Evolutionary conservation across 53 echinoderm and acorn worm genomes (phyloP), one percentile per base, ranked within the genome.

Genomic region (Paelopatides confundens): DNA sequence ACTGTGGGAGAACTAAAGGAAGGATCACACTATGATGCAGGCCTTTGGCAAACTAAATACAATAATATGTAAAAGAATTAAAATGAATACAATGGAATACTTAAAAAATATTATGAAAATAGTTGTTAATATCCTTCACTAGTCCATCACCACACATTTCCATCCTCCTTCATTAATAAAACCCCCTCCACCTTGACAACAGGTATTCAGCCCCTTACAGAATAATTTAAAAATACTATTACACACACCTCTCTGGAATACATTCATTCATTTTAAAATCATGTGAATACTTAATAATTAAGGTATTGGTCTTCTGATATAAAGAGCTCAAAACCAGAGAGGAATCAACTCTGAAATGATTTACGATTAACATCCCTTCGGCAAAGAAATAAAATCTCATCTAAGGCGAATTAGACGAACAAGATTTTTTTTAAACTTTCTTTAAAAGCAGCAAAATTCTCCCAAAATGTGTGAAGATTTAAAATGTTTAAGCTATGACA

Each of bases 61-160:
- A 40, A 27, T 38, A 40, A 74, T 39, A 46, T 39, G 23, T 74
- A 74, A 29, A 74, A 27, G 37, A 74, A 74, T 24, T 8, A 36
- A 74, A 74, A 40, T 74, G 74, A 74, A 74, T 74, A 74, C 74
- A 74, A 23, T 74, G 74, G 74, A 74, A 74, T 74, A 74, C 74
- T 74, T 74, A 69, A 71, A 38, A 71, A 37, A 58, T 58, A 6
- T 58, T 74, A 74, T 39, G 74, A 74, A 74, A 74, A 74, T 39
- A 39, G 28, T 24, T 39, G 39, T 28, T 39, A 26, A 46, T 74
- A 40, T 74, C 46, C 34, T 39, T 46, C 58, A 58, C 58, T 23
- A n/a, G 58, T 21, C 58, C 58, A 58, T 58, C 58, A 58, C 58
- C 58, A 58, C 58, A n/a, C 58, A 18, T 54, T 40, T 40, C 40